These are phyloP conservation scores for Sebastes steindachneri DNA, from an alignment of 2,797 vertebrate species.

Conservation along the genomic window DNA sequence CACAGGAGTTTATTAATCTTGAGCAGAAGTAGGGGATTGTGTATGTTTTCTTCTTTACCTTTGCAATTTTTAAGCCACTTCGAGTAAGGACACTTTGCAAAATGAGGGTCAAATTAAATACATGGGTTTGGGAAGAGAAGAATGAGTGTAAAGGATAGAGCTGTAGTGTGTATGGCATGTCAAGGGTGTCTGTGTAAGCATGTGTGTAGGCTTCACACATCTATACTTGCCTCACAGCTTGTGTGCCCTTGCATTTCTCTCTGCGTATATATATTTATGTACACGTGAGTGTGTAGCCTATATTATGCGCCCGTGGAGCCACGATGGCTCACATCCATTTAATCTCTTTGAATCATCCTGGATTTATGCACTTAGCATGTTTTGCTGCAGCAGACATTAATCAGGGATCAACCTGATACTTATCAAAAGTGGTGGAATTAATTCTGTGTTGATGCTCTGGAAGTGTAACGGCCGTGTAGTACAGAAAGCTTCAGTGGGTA, in stretches of 20 bases:
- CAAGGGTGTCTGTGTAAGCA: neutral
- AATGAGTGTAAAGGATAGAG: neutral
- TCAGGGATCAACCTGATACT: conserved; percentile 48
- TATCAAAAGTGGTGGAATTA: conserved; percentile 35
- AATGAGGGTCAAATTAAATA: conserved; percentile 30
- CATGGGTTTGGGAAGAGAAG: neutral
- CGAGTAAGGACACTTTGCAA: neutral
- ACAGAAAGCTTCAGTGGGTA: neutral
- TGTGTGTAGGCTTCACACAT: conserved; percentile 30
- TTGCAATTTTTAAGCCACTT: conserved; percentile 1
- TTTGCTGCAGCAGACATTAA: conserved; percentile 41
- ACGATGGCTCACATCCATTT: conserved; percentile 44
- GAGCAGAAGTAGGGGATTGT: neutral
- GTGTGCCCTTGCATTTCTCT: neutral
- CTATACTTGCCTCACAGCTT: neutral
- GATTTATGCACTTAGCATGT: conserved; percentile 56
- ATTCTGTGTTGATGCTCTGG: conserved; percentile 15
- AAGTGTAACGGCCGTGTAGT: neutral
- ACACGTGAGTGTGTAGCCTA: neutral
- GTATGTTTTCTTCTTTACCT: neutral
- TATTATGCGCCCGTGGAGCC: conserved; percentile 7
- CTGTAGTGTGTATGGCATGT: neutral
- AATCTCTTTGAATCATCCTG: conserved; percentile 49
- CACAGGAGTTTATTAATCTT: conserved; percentile 13
- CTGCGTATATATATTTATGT: neutral